A percentile compares a stretch with the other conserved stretches of the same genome.
These are phyloP conservation scores for Corythoichthys intestinalis DNA, from an alignment of 2,113 vertebrate genomes.

Conservation along the genomic window DNA sequence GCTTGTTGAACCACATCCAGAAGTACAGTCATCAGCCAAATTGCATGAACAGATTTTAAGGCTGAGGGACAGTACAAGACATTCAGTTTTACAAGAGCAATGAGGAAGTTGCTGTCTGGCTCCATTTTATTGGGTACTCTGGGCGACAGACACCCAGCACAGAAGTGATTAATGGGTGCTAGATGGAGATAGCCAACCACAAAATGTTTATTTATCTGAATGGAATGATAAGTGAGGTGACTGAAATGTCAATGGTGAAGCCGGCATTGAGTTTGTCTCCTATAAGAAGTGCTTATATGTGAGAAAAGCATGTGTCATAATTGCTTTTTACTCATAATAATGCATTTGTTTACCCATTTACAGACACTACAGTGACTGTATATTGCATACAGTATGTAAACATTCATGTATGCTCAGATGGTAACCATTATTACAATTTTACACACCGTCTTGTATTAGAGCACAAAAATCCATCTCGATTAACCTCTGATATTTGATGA, in stretches of 20 bases:
- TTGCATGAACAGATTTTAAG: conserved; percentile 51
- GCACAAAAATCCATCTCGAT: not conserved
- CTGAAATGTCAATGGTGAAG: conserved; percentile 5
- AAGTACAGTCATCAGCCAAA: conserved; percentile 69
- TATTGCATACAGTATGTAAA: not conserved
- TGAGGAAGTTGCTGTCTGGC: conserved; percentile 19
- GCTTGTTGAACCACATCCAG: conserved; percentile 67
- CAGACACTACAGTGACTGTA: not conserved
- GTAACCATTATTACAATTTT: not conserved
- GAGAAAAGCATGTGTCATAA: not conserved
- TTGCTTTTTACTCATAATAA: not conserved
- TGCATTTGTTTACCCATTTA: not conserved
- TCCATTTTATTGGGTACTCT: conserved; percentile 24
- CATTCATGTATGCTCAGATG: not conserved
- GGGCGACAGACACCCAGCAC: conserved; percentile 21
- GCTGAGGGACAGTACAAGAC: conserved; percentile 27
- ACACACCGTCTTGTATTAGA: not conserved
- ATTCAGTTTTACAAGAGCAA: conserved; percentile 24
- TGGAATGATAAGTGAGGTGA: not conserved
- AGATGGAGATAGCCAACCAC: not conserved
- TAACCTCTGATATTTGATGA: not conserved
- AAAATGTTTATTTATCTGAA: conserved; percentile 12
- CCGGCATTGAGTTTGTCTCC: conserved; percentile 3
- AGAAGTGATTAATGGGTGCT: not conserved
- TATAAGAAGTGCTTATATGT: not conserved